A percentile compares a stretch with the other conserved stretches of the same genome.
Evolutionary conservation across 2,113 vertebrate species (phyloP).

Genomic region (Numenius arquata): DNA sequence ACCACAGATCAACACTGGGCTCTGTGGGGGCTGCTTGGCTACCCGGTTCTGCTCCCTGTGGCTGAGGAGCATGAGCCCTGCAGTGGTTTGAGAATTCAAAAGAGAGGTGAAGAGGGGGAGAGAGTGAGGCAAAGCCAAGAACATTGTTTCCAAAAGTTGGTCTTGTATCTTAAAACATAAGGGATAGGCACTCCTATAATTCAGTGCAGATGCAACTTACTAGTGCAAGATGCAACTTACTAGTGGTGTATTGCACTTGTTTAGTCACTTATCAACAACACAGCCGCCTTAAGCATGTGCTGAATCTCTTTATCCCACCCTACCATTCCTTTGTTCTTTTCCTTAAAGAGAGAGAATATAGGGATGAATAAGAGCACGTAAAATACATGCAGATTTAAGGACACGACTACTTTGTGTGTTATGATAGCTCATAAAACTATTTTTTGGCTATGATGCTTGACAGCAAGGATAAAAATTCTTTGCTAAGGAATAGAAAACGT

Average conservation of each 20-base stretch:
- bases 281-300: background rate
- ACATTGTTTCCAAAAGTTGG: background rate
- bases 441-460: background rate
- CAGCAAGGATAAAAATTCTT: background rate
- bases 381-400: background rate
- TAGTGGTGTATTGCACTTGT: background rate
- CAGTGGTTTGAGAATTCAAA: background rate
- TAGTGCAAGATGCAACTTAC: background rate
- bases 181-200: background rate
- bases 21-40: background rate
- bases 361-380: background rate
- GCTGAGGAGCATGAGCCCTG: background rate
- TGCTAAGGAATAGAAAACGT: background rate
- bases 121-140: background rate
- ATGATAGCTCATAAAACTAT: background rate
- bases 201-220: background rate
- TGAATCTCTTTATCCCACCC: background rate
- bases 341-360: background rate
- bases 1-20: accelerated
- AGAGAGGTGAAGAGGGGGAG: background rate
- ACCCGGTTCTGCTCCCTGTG: background rate
- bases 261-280: background rate
- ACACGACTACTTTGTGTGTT: background rate
- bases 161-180: background rate
- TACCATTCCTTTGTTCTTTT: background rate